phyloP scores from a whole-genome alignment of 1,140 invertebrate species.

The Wasmannia auropunctata region DNA sequence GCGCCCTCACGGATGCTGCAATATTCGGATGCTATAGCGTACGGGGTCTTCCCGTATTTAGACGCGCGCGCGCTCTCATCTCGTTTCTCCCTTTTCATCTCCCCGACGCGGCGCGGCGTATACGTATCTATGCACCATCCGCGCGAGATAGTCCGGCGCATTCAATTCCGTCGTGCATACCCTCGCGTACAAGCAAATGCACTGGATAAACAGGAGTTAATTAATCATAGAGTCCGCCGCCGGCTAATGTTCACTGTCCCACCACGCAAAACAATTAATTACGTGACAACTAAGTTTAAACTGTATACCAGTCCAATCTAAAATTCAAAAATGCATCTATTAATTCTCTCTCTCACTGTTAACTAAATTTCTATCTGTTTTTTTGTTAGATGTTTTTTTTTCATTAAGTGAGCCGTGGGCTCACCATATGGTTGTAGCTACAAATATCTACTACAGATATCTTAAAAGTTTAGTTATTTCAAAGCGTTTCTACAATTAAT shows the following conservation, averaged over 20 bases:
- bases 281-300: neutral
- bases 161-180: constrained; percentile 6
- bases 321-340: neutral
- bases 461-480: too few relatives aligned
- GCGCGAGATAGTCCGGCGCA: constrained; percentile 21
- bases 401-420: too few relatives aligned
- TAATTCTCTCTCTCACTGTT: too few relatives aligned
- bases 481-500: too few relatives aligned
- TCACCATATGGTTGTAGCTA: too few relatives aligned
- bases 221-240: constrained; percentile 36
- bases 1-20: neutral
- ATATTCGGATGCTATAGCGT: constrained; percentile 12
- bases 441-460: too few relatives aligned
- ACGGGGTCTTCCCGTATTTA: constrained; percentile 21
- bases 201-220: constrained; percentile 39
- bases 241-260: neutral
- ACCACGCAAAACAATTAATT: constrained; percentile 23
- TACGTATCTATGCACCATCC: too few relatives aligned
- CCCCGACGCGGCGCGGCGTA: neutral
- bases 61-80: constrained; percentile 24
- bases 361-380: too few relatives aligned
- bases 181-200: neutral
- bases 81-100: neutral
- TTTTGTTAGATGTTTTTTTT: too few relatives aligned
- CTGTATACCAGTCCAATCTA: neutral